Base-by-base conservation (phyloP, 2,113 vertebrate genomes). In the Oxyruncus cristatus region DNA sequence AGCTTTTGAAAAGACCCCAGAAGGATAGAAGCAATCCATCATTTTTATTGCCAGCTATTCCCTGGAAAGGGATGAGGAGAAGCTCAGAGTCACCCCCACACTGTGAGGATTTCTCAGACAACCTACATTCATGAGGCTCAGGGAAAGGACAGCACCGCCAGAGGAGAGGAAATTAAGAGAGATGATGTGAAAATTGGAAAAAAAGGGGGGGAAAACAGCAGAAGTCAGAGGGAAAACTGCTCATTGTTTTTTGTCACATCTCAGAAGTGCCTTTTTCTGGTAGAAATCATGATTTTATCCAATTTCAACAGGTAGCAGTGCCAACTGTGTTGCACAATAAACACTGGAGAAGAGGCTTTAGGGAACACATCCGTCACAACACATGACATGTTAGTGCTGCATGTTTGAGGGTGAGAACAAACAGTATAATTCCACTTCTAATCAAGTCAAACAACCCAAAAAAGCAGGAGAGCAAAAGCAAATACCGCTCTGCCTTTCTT, bases 371-470 rank as follows among this genome's bases (percentile, higher is more conserved):
- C 85, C 66, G 12, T 94, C 95, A 77, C 33, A 92, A 92, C 85
- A 61, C 59, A 14, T 59, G 83, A 74, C 85, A 84, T 10, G 63
- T 92, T 88, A 76, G 75, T 12, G 55, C 77, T 50, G 79, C 35
- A 8, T 83, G 37, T 71, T 93, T 59, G 22, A 56, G 79, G 74
- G 88, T 28, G 90, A 94, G 92, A 95, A 80, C 88, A 95, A 96
- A 94, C 95, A 88, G 85, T 42, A 88, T 76, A 88, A 92, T 52
- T 91, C 95, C 80, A 61, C 86, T 91, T 87, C 88, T 96, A 86
- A 95, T 86, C 75, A 96, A 97, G 93, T 83, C 90, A 77, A 97
- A 92, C 90, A 88, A 77, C 90, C 85, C 90, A 12, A 72, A 92
- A 92, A 94, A 88, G 78, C 71, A 74, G 59, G 74, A 78, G 76